Conservation (phyloP, 2,113 vertebrate genomes). For the Proteles cristata region DNA sequence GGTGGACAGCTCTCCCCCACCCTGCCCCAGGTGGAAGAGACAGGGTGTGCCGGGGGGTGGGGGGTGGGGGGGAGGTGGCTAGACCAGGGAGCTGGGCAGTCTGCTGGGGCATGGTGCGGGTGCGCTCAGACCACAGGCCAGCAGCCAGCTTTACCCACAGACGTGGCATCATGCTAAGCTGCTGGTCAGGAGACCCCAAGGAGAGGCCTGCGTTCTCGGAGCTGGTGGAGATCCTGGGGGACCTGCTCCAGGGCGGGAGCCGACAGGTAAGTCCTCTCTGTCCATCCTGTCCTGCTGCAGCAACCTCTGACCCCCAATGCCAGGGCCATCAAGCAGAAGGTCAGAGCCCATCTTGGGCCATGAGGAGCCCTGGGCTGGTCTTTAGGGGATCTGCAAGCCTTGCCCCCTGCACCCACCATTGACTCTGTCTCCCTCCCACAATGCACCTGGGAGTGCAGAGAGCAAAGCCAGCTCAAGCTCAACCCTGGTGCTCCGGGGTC, state of each 20-base stretch:
- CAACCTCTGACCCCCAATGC: neutral
- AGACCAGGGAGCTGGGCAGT: neutral
- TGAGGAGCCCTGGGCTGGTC: neutral
- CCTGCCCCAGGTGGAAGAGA: neutral
- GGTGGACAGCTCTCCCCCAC: neutral
- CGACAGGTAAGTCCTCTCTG: constrained; percentile 88
- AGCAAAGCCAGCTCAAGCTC: neutral
- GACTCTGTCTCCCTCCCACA: neutral
- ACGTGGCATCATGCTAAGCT: constrained; percentile 97
- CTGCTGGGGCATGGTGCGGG: neutral
- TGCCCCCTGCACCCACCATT: neutral
- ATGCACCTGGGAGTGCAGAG: neutral
- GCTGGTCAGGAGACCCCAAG: constrained; percentile 97
- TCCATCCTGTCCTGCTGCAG: neutral
- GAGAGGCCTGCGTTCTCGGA: constrained; percentile 94
- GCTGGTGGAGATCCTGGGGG: constrained; percentile 95
- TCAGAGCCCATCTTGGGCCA: neutral
- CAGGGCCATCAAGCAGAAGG: neutral
- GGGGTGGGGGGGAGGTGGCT: neutral
- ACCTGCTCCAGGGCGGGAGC: constrained; percentile 94
- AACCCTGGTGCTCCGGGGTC: neutral
- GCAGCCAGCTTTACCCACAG: constrained; percentile 82
- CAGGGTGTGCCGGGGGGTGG: neutral
- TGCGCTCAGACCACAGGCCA: neutral
- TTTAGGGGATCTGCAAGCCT: neutral